These are phyloP conservation scores for Agrotis exclamationis DNA, from an alignment of 2,888 invertebrate species.

Conservation along the genomic window DNA sequence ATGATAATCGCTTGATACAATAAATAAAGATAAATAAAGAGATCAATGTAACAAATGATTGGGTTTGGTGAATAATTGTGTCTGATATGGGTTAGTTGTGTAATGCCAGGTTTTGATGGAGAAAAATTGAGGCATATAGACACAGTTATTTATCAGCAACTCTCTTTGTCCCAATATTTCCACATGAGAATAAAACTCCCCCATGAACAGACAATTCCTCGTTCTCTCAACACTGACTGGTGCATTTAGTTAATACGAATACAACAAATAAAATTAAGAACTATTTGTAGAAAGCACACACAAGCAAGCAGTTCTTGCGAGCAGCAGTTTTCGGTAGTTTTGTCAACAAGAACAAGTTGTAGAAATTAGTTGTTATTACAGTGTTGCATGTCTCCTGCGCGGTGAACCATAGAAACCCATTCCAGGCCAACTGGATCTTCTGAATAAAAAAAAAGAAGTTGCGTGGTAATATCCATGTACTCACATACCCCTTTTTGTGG, in stretches of 20 bases:
- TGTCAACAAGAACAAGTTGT: not conserved
- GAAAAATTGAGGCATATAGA: not conserved
- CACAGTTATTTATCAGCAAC: conserved; percentile 1
- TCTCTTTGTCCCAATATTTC: not conserved
- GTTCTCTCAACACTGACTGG: not conserved
- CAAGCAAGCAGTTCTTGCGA: not conserved
- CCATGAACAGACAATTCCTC: not conserved
- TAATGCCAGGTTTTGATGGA: conserved; percentile 4
- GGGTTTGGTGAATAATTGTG: conserved; percentile 46
- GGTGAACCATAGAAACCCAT: conserved; percentile 47
- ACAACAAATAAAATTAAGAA: not conserved
- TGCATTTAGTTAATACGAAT: not conserved
- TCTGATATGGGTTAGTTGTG: conserved; percentile 25
- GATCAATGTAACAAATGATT: conserved; percentile 62
- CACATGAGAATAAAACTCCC: not conserved
- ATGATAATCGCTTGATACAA: conserved; percentile 32
- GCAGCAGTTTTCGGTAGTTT: not conserved
- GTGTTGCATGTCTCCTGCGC: conserved; percentile 32
- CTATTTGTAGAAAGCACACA: not conserved
- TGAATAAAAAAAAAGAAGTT: conserved; percentile 45
- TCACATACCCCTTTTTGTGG: conserved; percentile 32
- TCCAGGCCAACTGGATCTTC: conserved; percentile 45
- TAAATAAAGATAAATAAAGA: conserved; percentile 60
- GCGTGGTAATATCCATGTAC: conserved; percentile 39
- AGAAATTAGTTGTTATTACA: not conserved